Percentiles rank a stretch among this genome's conserved stretches.
phyloP scores from a whole-genome alignment of 2,888 invertebrate genomes.

The Drosophila melanosoma region DNA sequence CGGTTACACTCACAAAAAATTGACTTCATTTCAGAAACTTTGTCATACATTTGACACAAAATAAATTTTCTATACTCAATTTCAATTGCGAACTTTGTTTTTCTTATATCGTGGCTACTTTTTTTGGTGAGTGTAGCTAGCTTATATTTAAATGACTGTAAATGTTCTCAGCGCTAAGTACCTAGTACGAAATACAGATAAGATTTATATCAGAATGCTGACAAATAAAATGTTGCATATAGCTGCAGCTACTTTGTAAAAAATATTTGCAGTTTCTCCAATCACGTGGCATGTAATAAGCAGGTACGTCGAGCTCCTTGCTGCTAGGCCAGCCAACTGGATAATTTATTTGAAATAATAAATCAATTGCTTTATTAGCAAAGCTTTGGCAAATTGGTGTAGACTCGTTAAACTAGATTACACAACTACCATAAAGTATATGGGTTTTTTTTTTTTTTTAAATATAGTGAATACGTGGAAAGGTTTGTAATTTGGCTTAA shows the following conservation, averaged over 20 bases:
- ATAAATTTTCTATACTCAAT: not conserved
- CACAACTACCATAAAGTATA: not conserved
- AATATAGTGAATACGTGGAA: not conserved
- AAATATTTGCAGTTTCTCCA: not conserved
- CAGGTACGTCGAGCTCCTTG: not conserved
- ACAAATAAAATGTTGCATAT: not conserved
- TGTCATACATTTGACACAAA: not conserved
- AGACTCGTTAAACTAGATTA: not conserved
- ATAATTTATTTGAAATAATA: constrained; percentile 31
- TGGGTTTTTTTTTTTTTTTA: not conserved
- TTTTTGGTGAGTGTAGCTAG: constrained; percentile 1
- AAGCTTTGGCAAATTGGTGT: constrained; percentile 25
- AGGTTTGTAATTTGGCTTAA: not conserved
- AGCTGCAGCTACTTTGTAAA: not conserved
- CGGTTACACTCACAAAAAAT: not conserved
- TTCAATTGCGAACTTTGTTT: too few relatives aligned
- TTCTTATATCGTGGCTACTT: not conserved
- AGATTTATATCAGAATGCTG: not conserved
- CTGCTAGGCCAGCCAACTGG: constrained; percentile 16
- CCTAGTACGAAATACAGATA: not conserved
- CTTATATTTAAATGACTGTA: not conserved
- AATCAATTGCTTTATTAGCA: constrained; percentile 36
- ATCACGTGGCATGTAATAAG: constrained; percentile 11
- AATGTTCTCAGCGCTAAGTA: not conserved
- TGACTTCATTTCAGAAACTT: not conserved